These are phyloP conservation scores for Brachionus plicatilis DNA, from an alignment of 1,140 invertebrate genomes.

Conservation along the genomic window DNA sequence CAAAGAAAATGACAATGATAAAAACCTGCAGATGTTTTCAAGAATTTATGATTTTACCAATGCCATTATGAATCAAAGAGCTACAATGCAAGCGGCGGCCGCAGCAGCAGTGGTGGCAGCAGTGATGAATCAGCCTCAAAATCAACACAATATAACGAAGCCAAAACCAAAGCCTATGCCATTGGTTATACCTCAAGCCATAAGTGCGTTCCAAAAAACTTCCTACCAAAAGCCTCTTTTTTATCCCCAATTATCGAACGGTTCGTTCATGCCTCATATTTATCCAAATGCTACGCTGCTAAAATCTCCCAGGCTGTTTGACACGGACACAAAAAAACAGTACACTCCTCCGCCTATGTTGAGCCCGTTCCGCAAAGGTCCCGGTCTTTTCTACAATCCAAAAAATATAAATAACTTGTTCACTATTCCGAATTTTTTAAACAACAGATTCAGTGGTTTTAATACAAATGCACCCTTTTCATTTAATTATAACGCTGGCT, in stretches of 20 bases:
- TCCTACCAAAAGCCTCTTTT: background rate
- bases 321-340: constrained; percentile 55
- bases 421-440: constrained; percentile 38
- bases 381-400: constrained; percentile 70
- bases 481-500: background rate
- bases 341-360: constrained; percentile 88
- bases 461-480: background rate
- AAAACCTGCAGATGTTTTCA: constrained; percentile 12
- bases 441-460: background rate
- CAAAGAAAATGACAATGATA: constrained; percentile 21
- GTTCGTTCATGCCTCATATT: constrained; percentile 49
- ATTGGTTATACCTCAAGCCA: constrained; percentile 59
- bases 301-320: constrained; percentile 45
- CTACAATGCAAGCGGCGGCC: constrained; percentile 50
- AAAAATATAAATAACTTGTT: constrained; percentile 43
- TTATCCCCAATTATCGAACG: constrained; percentile 50
- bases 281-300: constrained; percentile 42
- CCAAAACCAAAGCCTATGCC: constrained; percentile 60
- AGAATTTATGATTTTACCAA: constrained; percentile 41
- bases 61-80: constrained; percentile 10
- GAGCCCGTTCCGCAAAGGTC: constrained; percentile 75
- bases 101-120: constrained; percentile 39
- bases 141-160: constrained; percentile 19
- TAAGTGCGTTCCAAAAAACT: constrained; percentile 52
- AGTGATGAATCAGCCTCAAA: constrained; percentile 36